Base-by-base conservation (phyloP, 2,888 invertebrate species). In the Yponomeuta plumbellus region DNA sequence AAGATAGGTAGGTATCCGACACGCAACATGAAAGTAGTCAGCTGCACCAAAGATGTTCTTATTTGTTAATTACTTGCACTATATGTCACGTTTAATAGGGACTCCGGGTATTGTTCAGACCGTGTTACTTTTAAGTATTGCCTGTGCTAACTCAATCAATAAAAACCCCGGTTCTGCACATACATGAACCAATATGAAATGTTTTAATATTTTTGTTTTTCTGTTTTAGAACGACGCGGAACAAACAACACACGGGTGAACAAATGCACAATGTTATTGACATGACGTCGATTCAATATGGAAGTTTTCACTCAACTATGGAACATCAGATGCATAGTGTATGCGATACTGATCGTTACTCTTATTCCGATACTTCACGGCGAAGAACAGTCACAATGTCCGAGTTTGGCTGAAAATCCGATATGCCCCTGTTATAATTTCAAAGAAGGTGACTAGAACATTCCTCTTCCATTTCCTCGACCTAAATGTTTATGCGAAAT, bases 401-500 rank as follows among this genome's bases (percentile, higher is more conserved):
- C 96, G 69, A 94, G 94, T 78, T 92, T 94, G 77, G 93, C 95
- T 77, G 94, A 94, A 76, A 95, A 95, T 84, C 95, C 95, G 59
- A 95, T 95, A 73, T 98, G 97, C 84, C 96, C 97, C 8, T 98
- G 97, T 88, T 97, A 97, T 92, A 96, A 96, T 84, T 96, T 97
- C 85, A 97, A 97, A 87, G 97, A 97, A 91, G 97, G 94, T 93
- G 85, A 80, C 72, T 26, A 61, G 34, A 61, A 23, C 34, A 11
- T n/a, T n/a, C 5, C 61, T 26, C 17, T 23, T n/a, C 39, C n/a
- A 11, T 2, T n/a, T n/a, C 5, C 61, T 26, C 17, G 59, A 34
- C 39, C n/a, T 39, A 8, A 40, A 63, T 11, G 40, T 44, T 20
- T 40, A 11, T 1, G 52, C 21, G 21, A 2, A n/a, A 17, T 61